phyloP scores from a whole-genome alignment of 2,888 invertebrate genomes.

The Hoplodrina blanda region DNA sequence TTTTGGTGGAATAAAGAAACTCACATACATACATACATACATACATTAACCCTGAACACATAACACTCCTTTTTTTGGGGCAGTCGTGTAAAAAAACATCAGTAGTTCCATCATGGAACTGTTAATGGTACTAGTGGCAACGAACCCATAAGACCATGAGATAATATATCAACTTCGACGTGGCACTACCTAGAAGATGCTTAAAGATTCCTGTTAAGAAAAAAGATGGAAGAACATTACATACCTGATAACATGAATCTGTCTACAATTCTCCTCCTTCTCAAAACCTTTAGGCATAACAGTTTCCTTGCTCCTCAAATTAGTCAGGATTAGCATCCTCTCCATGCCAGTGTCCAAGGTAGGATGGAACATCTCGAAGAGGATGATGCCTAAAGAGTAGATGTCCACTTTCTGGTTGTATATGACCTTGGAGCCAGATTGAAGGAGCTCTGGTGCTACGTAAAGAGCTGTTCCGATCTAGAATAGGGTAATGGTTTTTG shows the following conservation, averaged over 20 bases:
- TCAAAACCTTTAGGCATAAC: constrained; percentile 93
- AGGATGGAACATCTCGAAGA: constrained; percentile 98
- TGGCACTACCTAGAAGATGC: no score
- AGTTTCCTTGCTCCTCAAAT: constrained; percentile 93
- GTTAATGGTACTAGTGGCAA: no score
- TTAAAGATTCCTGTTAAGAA: no score
- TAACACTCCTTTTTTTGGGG: no score
- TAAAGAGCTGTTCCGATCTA: constrained; percentile 98
- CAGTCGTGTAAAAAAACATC: no score
- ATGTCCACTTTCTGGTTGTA: constrained; percentile 97
- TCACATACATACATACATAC: no score
- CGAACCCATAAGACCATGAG: no score
- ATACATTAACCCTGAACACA: no score
- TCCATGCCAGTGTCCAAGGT: constrained; percentile 97
- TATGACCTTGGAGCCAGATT: constrained; percentile 92
- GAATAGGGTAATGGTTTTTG: neutral
- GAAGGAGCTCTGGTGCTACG: constrained; percentile 97
- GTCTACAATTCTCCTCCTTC: constrained; percentile 89
- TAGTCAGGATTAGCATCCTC: constrained; percentile 94
- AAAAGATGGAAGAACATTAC: constrained; percentile 29
- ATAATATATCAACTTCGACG: no score
- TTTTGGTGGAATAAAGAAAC: no score
- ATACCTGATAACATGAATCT: constrained; percentile 92
- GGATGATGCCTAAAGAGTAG: constrained; percentile 96
- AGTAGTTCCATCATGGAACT: no score